phyloP scores from a whole-genome alignment of 2,113 vertebrate species.

The Carassius gibelio region DNA sequence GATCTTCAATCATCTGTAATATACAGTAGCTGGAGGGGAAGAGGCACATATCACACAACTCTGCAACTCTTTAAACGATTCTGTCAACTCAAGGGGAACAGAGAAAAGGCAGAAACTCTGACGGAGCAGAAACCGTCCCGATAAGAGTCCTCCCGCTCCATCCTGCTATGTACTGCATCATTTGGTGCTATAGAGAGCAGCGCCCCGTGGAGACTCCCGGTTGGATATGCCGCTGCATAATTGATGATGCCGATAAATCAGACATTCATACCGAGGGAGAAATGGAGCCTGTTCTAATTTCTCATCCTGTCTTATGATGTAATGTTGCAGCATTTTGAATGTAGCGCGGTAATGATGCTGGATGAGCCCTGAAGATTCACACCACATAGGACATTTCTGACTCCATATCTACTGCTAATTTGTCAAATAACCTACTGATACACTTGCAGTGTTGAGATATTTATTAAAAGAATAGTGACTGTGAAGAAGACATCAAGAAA shows the following conservation, averaged over 20 bases:
- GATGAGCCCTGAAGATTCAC: neutral
- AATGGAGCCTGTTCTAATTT: conserved; percentile 26
- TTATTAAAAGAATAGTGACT: neutral
- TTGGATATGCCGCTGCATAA: conserved; percentile 47
- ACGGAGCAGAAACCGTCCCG: conserved; percentile 5
- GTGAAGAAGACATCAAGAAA: neutral
- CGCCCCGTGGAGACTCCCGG: conserved; percentile 33
- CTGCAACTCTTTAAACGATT: conserved; percentile 15
- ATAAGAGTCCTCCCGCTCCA: neutral
- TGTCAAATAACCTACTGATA: neutral
- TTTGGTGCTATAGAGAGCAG: conserved; percentile 44
- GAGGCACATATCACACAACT: neutral
- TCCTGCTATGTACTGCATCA: conserved; percentile 45
- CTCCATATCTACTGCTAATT: neutral
- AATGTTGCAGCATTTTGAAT: conserved; percentile 38
- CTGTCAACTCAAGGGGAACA: conserved; percentile 18
- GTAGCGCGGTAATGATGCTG: neutral
- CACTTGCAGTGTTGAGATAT: neutral
- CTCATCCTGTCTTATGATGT: conserved; percentile 43
- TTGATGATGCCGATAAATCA: conserved; percentile 50
- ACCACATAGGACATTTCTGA: neutral
- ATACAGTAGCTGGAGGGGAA: neutral
- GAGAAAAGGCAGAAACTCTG: conserved; percentile 21
- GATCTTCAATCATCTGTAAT: conserved; percentile 45
- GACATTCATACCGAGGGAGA: conserved; percentile 22